Conservation (phyloP, 30 jellyfish, hydroid and myxozoan genomes). For the Aurelia coerulea region DNA sequence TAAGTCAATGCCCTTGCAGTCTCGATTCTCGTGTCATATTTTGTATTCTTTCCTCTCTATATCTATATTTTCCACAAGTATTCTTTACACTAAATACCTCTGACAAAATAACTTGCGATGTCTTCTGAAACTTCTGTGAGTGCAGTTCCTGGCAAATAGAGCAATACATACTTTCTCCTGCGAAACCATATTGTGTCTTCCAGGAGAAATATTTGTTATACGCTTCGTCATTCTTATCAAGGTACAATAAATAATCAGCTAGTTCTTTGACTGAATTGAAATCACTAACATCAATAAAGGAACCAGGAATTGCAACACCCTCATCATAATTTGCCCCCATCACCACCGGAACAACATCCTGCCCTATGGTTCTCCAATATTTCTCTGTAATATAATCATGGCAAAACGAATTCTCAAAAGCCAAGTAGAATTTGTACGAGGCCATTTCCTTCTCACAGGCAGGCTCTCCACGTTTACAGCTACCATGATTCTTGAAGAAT, state of each 20-base stretch:
- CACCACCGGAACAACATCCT: conserved; percentile 78
- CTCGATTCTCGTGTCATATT: not conserved
- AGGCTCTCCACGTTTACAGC: conserved; percentile 31
- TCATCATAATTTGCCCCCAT: conserved; percentile 81
- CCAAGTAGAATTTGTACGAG: conserved; percentile 68
- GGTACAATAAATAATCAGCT: conserved; percentile 60
- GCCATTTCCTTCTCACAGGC: conserved; percentile 57
- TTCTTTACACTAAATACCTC: not conserved
- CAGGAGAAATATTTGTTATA: conserved; percentile 78
- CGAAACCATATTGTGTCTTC: conserved; percentile 57
- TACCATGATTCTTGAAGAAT: conserved; percentile 43
- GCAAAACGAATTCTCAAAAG: conserved; percentile 86
- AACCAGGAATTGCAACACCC: conserved; percentile 17
- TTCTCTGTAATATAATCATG: conserved; percentile 86
- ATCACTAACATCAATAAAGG: no score
- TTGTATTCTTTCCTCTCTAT: not conserved
- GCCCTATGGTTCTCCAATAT: conserved; percentile 58
- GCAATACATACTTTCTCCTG: not conserved
- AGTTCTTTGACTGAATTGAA: conserved; percentile 63
- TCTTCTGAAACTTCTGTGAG: not conserved
- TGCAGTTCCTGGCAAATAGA: conserved; percentile 11
- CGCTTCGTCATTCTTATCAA: conserved; percentile 67
- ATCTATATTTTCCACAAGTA: not conserved
- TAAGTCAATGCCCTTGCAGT: not conserved
- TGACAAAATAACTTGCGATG: not conserved